A percentile compares a stretch with the other conserved stretches of the same genome.
Evolutionary conservation across 2,113 vertebrate species (phyloP).

Genomic region (Hippocampus zosterae): DNA sequence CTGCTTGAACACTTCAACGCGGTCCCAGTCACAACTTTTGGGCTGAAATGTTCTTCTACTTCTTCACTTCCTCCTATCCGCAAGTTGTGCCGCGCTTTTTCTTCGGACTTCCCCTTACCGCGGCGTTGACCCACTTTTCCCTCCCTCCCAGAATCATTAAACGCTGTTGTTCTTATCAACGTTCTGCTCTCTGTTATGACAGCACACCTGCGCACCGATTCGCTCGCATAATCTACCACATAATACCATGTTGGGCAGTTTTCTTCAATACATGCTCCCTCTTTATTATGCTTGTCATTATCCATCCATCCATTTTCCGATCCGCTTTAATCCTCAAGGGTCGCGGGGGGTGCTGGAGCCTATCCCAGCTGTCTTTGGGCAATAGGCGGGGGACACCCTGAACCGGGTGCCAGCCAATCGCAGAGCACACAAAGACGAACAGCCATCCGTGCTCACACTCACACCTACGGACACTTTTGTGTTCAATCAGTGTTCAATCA

Average conservation of each 20-base stretch:
- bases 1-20: background rate
- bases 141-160: conserved; percentile 10
- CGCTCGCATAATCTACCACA: conserved; percentile 7
- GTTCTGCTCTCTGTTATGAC: conserved; percentile 36
- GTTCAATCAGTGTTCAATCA: too few species aligned
- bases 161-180: conserved; percentile 23
- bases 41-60: background rate
- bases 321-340: too few species aligned
- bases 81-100: background rate
- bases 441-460: too few species aligned
- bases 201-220: conserved; percentile 14
- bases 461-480: too few species aligned
- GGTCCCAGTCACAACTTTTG: background rate
- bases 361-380: too few species aligned
- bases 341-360: too few species aligned
- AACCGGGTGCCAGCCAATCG: too few species aligned
- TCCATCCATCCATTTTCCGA: too few species aligned
- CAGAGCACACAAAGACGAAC: too few species aligned
- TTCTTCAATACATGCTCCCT: background rate
- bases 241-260: conserved; percentile 15
- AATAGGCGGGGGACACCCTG: too few species aligned
- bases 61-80: background rate
- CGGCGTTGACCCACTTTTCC: conserved; percentile 19
- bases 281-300: too few species aligned
- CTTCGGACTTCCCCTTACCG: background rate